Conservation (phyloP, 2,113 vertebrate species). For the Pollimyrus isidori region DNA sequence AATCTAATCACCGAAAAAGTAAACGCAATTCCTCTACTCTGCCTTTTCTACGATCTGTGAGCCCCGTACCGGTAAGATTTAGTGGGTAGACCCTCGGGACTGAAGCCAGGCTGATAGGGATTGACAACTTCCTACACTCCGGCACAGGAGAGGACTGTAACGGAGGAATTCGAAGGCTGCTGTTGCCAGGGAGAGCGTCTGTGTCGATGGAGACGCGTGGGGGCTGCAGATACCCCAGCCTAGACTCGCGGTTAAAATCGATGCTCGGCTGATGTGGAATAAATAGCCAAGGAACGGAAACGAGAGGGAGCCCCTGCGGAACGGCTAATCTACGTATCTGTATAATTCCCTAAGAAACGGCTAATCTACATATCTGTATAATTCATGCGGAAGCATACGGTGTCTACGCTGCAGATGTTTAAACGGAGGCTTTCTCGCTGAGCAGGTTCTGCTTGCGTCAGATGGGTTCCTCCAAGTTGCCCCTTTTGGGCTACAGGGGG, state of each 20-base stretch:
- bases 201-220: neutral
- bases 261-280: neutral
- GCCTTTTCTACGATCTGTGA: neutral
- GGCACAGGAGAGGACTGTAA: neutral
- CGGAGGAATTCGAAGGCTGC: neutral
- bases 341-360: neutral
- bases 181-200: neutral
- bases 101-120: neutral
- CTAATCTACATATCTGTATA: neutral
- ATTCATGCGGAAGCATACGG: neutral
- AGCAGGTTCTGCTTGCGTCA: neutral
- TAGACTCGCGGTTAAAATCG: neutral
- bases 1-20: neutral
- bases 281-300: neutral
- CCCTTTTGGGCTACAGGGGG: neutral
- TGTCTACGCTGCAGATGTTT: neutral
- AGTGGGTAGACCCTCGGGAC: neutral
- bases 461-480: neutral
- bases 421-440: neutral
- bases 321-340: neutral
- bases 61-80: neutral
- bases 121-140: neutral
- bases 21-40: neutral
- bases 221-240: neutral
- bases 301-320: neutral